Evolutionary conservation across 1,140 invertebrate species (phyloP).

Genomic region (Nomia melanderi): DNA sequence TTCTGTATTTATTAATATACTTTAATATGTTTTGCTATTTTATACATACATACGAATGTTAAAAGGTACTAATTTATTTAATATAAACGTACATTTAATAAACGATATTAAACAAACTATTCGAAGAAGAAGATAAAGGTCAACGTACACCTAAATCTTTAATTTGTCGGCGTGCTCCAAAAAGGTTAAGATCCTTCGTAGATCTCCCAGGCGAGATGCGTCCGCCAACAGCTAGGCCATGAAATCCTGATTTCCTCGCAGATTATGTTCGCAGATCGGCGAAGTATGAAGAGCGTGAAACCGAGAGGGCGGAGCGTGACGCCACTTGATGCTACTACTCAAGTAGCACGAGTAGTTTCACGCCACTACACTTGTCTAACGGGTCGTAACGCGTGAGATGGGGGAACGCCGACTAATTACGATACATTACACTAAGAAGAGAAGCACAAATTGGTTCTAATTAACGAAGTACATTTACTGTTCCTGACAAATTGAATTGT

Average conservation of each 20-base stretch:
- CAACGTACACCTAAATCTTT: neutral
- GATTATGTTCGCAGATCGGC: constrained; percentile 74
- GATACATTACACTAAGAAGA: too few species aligned
- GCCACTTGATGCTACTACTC: constrained; percentile 56
- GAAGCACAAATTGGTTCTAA: neutral
- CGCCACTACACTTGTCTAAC: constrained; percentile 42
- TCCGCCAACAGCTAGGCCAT: constrained; percentile 68
- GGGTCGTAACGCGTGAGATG: neutral
- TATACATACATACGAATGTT: too few species aligned
- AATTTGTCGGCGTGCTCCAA: constrained; percentile 36
- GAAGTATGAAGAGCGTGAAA: constrained; percentile 72
- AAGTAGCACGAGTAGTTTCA: constrained; percentile 60
- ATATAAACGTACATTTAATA: too few species aligned
- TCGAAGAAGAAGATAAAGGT: neutral
- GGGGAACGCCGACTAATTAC: neutral
- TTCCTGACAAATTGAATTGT: neutral
- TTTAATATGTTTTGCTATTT: too few species aligned
- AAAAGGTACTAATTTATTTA: too few species aligned
- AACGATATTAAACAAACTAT: too few species aligned
- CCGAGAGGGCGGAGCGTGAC: constrained; percentile 71
- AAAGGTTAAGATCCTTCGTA: constrained; percentile 45
- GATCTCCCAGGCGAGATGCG: constrained; percentile 64
- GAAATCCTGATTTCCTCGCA: constrained; percentile 77
- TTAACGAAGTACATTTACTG: neutral
- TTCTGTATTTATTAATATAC: too few species aligned